These are phyloP conservation scores for Mastomys coucha DNA, from an alignment of 2,113 vertebrate species.

Conservation along the genomic window DNA sequence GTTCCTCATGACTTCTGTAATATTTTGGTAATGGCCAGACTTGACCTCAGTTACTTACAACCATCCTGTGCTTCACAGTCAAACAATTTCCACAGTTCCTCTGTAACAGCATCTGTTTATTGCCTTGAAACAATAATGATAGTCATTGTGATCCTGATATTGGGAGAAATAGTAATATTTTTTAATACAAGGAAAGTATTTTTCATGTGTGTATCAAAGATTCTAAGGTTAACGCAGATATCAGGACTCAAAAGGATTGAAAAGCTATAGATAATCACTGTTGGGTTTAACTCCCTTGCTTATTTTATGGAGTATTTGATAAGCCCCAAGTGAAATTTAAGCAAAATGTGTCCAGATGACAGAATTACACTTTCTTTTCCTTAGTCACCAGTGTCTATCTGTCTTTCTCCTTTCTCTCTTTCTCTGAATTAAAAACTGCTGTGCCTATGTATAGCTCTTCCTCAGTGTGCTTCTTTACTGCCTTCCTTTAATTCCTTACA, in stretches of 20 bases:
- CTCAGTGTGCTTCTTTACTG: conserved; percentile 86
- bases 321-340: background rate
- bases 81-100: background rate
- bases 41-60: background rate
- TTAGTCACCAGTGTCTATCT: conserved; percentile 79
- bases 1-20: background rate
- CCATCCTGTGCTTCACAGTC: background rate
- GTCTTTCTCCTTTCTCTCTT: conserved; percentile 90
- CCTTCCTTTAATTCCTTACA: conserved; percentile 94
- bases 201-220: conserved; percentile 75
- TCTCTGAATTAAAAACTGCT: conserved; percentile 85
- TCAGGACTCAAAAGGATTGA: background rate
- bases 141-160: background rate
- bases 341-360: background rate
- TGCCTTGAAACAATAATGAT: background rate
- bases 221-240: conserved; percentile 40
- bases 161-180: background rate
- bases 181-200: conserved; percentile 71
- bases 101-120: background rate
- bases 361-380: background rate
- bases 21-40: background rate
- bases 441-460: conserved; percentile 80
- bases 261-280: background rate
- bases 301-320: background rate
- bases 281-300: background rate